Evolutionary conservation across 2,113 vertebrate species (phyloP), one percentile per base, ranked within the genome.

Genomic region (Neolamprologus sp.): DNA sequence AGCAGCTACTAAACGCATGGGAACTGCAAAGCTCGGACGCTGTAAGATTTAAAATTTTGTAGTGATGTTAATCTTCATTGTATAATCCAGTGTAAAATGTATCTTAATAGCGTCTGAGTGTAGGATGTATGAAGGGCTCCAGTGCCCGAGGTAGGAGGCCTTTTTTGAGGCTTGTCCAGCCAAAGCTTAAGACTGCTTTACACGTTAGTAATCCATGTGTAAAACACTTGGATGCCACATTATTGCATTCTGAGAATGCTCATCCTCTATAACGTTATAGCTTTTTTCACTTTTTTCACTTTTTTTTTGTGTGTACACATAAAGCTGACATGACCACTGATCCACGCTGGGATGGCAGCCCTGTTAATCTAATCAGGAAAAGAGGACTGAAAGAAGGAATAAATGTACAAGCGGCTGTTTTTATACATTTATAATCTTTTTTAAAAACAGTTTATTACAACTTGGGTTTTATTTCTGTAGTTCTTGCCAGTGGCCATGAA

Each of bases 241-340:
- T 86, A 37, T 45, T 95, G 93, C 91, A 94, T 95, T 95, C 94
- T 85, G 82, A 23, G 93, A 95, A 94, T 95, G 94, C 90, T 88
- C 55, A 30, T 85, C 68, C 10, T 91, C 49, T 55, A 19, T 83
- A 80, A 82, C 11, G 9, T 60, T 45, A 26, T 7, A 26, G 57
- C 45, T n/a, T 82, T 26, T 47, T 13, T 65, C 12, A 30, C 40
- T 9, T n/a, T 71, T 14, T 11, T 21, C 35, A 37, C 9, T 10
- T 47, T 45, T 21, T 26, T 57, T 28, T 28, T 16, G 5, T 8
- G 57, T 60, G 58, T 28, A 6, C 7, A 14, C 21, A 23, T n/a
- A 63, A 19, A 78, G 71, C 35, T 8, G 14, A 78, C 7, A 2
- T 8, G 9, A 78, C 26, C 45, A 30, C 45, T 17, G 45, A 14